Evolutionary conservation across 2,797 vertebrate species (phyloP).

Genomic region (Brotula barbata): DNA sequence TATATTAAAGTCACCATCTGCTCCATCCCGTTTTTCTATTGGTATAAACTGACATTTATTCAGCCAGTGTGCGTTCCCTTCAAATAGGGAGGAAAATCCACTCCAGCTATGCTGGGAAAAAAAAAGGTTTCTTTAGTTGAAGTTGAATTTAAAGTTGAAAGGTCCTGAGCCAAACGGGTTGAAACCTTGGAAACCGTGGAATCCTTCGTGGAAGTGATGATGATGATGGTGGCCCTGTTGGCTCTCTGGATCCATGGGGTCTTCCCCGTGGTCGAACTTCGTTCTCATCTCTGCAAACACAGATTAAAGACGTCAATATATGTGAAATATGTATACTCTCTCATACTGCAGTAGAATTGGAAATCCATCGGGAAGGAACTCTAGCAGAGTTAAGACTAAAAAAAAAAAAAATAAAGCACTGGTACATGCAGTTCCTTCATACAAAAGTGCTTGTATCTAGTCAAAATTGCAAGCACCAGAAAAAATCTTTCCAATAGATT

Average conservation of each 20-base stretch:
- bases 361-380: background rate
- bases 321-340: background rate
- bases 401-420: background rate
- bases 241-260: slow-evolving; percentile 93
- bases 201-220: slow-evolving; percentile 85
- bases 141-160: slow-evolving; percentile 96
- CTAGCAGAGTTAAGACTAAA: background rate
- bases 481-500: no score
- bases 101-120: slow-evolving; percentile 34
- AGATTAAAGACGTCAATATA: background rate
- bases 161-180: slow-evolving; percentile 96
- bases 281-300: slow-evolving; percentile 87
- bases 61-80: slow-evolving; percentile 40
- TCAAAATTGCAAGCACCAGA: no score
- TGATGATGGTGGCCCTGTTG: slow-evolving; percentile 87
- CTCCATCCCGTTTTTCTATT: slow-evolving; percentile 15
- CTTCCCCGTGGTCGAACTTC: slow-evolving; percentile 94
- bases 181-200: slow-evolving; percentile 92
- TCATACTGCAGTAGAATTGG: background rate
- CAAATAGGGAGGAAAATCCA: slow-evolving; percentile 38
- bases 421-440: no score
- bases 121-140: slow-evolving; percentile 80
- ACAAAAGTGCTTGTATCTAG: no score
- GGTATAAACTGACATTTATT: slow-evolving; percentile 7
- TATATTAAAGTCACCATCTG: slow-evolving; percentile 46